Base-by-base conservation (phyloP, 2,797 vertebrate species). In the Epinephelus coioides region DNA sequence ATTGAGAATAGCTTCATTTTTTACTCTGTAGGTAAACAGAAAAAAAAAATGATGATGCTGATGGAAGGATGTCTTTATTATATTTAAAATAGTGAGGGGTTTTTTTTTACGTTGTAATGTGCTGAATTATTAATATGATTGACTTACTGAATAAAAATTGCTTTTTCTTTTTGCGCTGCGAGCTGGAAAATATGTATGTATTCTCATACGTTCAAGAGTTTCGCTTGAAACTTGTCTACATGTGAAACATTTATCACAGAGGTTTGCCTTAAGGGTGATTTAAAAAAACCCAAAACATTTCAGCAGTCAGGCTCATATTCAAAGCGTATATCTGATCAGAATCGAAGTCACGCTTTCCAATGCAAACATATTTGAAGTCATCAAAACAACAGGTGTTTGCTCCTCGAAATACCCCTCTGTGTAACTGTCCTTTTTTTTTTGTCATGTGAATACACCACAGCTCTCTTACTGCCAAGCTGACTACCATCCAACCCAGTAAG, bases 1-100 rank as follows among this genome's bases (percentile, higher is more conserved):
- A 92, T 85, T 93, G 90, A 92, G 93, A 93, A 93, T 90, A 91
- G 92, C 85, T 88, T 92, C 78, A 86, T 93, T 92, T 92, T 86
- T 85, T 34, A 85, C 70, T 72, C 64, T 80, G 86, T 77, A 91
- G 80, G 86, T 93, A 95, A 94, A 94, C 91, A 95, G 69, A 69
- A 85, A 91, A 88, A 87, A 84, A 89, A 43, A 11, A 43, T 11
- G 40, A 40, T 11, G 40, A 77, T 86, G 83, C 83, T 92, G 90
- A 91, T 83, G 81, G 87, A 91, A 84, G 84, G 73, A 84, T 81
- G 70, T 85, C 85, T 90, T 88, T 83, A 78, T 79, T 77, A 84
- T 82, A 63, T 92, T 92, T 85, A 71, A 87, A 90, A 79, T 81
- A 75, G 53, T 78, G 81, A 65, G 23, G 21, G 23, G 7, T 18